phyloP scores from a whole-genome alignment of 2,113 vertebrate species.

The Sapajus apella region DNA sequence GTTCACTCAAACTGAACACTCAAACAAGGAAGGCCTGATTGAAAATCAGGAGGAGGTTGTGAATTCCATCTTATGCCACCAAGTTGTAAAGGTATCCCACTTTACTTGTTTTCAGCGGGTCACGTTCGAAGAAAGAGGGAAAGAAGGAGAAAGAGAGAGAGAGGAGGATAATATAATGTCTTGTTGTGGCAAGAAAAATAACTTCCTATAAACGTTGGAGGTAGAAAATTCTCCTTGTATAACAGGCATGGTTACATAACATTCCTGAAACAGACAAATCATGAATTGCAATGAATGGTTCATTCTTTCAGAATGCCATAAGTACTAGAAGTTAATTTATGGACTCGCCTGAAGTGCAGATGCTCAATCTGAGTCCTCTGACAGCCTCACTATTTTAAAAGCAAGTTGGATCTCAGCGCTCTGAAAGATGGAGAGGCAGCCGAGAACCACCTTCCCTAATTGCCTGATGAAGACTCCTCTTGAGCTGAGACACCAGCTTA shows the following conservation, averaged over 20 bases:
- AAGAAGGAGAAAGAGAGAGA: background rate
- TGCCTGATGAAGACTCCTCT: constrained; percentile 76
- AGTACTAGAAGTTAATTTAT: constrained; percentile 77
- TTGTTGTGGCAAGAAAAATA: constrained; percentile 16
- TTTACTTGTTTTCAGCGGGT: background rate
- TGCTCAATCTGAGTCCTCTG: constrained; percentile 67
- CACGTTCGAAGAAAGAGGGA: background rate
- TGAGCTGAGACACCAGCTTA: constrained; percentile 37
- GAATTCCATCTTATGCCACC: background rate
- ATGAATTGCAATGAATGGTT: constrained; percentile 63
- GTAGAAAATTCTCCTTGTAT: constrained; percentile 2
- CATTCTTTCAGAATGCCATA: constrained; percentile 61
- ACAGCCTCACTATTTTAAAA: constrained; percentile 66
- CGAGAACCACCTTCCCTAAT: constrained; percentile 53
- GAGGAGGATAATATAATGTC: background rate
- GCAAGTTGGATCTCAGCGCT: constrained; percentile 56
- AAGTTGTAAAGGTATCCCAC: background rate
- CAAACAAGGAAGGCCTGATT: background rate
- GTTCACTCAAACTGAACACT: background rate
- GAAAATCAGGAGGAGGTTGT: background rate
- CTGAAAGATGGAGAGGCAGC: constrained; percentile 61
- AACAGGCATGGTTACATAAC: constrained; percentile 51
- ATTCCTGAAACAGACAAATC: constrained; percentile 62
- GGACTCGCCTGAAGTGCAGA: constrained; percentile 64
- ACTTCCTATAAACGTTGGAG: background rate